Conservation (phyloP, 1,140 invertebrate species). For the Lepidotrigona ventralis region DNA sequence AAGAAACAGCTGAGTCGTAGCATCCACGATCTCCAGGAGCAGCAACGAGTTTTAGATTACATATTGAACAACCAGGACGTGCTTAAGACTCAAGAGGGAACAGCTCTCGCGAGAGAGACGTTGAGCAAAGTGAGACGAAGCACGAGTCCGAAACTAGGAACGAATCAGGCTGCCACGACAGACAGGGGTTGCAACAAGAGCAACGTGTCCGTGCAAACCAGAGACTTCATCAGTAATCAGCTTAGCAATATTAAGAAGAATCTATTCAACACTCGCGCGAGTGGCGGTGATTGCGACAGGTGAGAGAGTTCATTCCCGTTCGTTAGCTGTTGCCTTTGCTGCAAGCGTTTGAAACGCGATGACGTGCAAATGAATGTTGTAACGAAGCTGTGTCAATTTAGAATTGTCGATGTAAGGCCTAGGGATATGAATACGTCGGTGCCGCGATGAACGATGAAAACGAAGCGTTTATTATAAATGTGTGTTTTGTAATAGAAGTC, state of each 20-base stretch:
- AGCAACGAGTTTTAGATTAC: constrained; percentile 68
- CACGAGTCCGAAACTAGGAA: neutral
- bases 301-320: neutral
- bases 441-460: too few species aligned
- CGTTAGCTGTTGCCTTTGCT: neutral
- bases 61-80: constrained; percentile 69
- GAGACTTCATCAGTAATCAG: constrained; percentile 27
- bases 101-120: constrained; percentile 52
- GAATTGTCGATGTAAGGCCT: too few species aligned
- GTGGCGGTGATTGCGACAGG: constrained; percentile 32
- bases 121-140: constrained; percentile 51
- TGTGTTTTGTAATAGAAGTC: too few species aligned
- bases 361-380: too few species aligned
- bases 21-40: constrained; percentile 73
- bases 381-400: too few species aligned
- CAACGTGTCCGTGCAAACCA: constrained; percentile 25
- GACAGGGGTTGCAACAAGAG: constrained; percentile 45
- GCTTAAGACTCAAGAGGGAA: constrained; percentile 65
- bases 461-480: too few species aligned
- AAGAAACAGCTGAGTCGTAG: constrained; percentile 70
- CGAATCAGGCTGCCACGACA: neutral
- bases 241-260: constrained; percentile 38
- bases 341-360: neutral
- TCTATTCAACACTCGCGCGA: neutral
- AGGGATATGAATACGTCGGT: too few species aligned